Evolutionary conservation across 1,140 invertebrate genomes (phyloP).

Genomic region (Bombus huntii): DNA sequence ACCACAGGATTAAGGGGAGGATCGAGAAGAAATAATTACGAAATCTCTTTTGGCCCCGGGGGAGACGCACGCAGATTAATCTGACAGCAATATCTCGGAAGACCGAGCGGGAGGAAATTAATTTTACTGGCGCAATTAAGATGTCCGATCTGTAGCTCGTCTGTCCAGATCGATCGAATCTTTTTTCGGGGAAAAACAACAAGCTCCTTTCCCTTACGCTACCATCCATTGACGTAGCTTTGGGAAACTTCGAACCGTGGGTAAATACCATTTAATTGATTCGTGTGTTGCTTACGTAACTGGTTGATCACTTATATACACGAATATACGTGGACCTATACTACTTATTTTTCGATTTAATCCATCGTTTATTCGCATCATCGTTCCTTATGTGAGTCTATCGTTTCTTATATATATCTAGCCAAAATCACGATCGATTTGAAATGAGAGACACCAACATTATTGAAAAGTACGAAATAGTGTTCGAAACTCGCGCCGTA

Average conservation of each 20-base stretch:
- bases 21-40: constrained; percentile 48
- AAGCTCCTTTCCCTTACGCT: too few species aligned
- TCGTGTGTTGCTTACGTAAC: not conserved
- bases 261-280: not conserved
- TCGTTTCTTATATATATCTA: not conserved
- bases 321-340: not conserved
- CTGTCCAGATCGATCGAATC: constrained; percentile 30
- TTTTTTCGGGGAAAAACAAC: not conserved
- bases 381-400: not conserved
- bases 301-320: not conserved
- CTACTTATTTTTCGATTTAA: not conserved
- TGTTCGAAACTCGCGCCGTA: not conserved
- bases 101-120: constrained; percentile 40
- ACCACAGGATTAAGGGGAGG: not conserved
- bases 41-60: constrained; percentile 3
- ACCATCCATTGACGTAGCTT: too few species aligned
- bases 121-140: constrained; percentile 51
- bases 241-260: not conserved
- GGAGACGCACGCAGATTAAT: constrained; percentile 33
- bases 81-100: constrained; percentile 51
- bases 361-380: not conserved
- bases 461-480: too few species aligned
- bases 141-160: constrained; percentile 32
- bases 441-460: too few species aligned
- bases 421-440: too few species aligned